Evolutionary conservation across 2,797 vertebrate genomes (phyloP).

Genomic region (Brachyrhaphis roseni): DNA sequence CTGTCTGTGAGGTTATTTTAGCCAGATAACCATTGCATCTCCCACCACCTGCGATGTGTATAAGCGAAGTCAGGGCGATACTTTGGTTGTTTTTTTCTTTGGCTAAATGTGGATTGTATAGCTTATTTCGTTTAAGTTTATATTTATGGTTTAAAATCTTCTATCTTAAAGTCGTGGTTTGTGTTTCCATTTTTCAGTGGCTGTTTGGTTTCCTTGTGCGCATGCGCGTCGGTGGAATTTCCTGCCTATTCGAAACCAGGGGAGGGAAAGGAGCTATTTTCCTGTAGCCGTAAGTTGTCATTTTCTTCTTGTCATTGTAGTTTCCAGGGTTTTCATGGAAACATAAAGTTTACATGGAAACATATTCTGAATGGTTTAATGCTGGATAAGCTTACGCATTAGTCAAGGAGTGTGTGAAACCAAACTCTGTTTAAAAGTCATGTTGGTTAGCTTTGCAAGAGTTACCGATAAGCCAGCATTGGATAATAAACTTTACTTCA

Average conservation of each 20-base stretch:
- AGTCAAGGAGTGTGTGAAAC: background rate
- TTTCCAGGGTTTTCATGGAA: background rate
- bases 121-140: background rate
- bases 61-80: background rate
- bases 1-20: too few species aligned
- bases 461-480: fast-evolving
- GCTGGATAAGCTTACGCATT: background rate
- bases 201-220: conserved; percentile 6
- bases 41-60: too few species aligned
- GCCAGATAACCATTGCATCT: too few species aligned
- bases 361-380: background rate
- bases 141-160: background rate
- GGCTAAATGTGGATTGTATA: background rate
- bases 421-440: background rate
- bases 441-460: conserved; percentile 5
- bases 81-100: background rate
- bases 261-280: conserved; percentile 49
- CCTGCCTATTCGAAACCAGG: conserved; percentile 50
- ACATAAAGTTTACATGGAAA: background rate
- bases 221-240: conserved; percentile 38
- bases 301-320: background rate
- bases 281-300: conserved; percentile 43
- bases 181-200: background rate
- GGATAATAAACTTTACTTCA: fast-evolving
- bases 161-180: background rate